A percentile compares a stretch with the other conserved stretches of the same genome.
Evolutionary conservation across 2,113 vertebrate genomes (phyloP).

Genomic region (Terrapene triunguis): DNA sequence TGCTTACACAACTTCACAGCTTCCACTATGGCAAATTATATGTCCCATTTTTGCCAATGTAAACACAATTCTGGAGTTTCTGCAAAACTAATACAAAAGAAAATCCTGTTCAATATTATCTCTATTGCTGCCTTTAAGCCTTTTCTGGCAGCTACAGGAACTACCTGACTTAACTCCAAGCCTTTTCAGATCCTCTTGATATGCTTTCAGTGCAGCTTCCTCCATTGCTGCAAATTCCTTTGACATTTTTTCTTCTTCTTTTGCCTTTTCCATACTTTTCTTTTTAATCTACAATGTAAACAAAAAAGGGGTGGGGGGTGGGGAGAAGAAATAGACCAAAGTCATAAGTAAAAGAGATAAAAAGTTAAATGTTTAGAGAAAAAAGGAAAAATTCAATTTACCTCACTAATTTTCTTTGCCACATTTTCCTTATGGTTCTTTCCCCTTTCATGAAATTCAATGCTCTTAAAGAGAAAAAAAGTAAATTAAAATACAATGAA

Average conservation of each 20-base stretch:
- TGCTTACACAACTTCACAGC: neutral
- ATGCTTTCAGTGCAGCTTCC: slow-evolving; percentile 93
- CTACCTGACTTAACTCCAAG: slow-evolving; percentile 88
- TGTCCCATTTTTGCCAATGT: accelerated
- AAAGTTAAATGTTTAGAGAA: slow-evolving; percentile 28
- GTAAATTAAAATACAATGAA: neutral
- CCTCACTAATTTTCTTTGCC: slow-evolving; percentile 93
- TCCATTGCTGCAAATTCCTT: slow-evolving; percentile 98
- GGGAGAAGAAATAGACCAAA: slow-evolving; percentile 4
- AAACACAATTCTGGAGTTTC: neutral
- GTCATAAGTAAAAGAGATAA: neutral
- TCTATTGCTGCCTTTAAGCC: slow-evolving; percentile 54
- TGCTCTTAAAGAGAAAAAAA: slow-evolving; percentile 82
- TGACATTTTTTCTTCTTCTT: slow-evolving; percentile 91
- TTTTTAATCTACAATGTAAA: slow-evolving; percentile 90
- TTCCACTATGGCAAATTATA: neutral
- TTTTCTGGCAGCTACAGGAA: slow-evolving; percentile 17
- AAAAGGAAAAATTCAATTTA: slow-evolving; percentile 71
- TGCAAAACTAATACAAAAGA: neutral
- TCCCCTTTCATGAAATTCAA: slow-evolving; percentile 98
- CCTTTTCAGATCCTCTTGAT: slow-evolving; percentile 94
- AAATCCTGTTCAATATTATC: slow-evolving; percentile 45
- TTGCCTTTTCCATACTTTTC: slow-evolving; percentile 94
- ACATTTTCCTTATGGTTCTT: slow-evolving; percentile 99
- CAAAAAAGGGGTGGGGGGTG: neutral